These are phyloP conservation scores for Bufo gargarizans DNA, from an alignment of 2,113 vertebrate species.

Conservation along the genomic window DNA sequence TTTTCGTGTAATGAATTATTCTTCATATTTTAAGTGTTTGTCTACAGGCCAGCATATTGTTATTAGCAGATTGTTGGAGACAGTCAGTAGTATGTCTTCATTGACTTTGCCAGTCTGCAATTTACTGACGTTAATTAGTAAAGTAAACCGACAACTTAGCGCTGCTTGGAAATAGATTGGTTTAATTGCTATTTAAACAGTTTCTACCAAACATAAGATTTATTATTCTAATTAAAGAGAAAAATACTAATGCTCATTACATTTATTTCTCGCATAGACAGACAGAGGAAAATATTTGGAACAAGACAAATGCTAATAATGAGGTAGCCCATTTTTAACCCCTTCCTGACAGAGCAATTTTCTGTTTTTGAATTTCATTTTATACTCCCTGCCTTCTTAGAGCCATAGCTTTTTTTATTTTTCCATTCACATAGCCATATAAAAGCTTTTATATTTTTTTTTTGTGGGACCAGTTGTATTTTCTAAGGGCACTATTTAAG, in stretches of 20 bases:
- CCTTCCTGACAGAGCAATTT: no score
- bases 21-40: background rate
- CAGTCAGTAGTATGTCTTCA: conserved; percentile 39
- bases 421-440: no score
- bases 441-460: no score
- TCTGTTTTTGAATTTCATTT: no score
- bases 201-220: conserved; percentile 28
- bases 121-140: conserved; percentile 43
- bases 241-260: conserved; percentile 18
- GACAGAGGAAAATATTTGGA: conserved; percentile 24
- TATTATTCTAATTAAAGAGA: conserved; percentile 8
- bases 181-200: conserved; percentile 15
- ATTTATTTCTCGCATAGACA: background rate
- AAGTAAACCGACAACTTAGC: conserved; percentile 13
- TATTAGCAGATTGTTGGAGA: conserved; percentile 6
- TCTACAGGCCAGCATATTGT: background rate
- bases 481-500: no score
- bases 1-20: background rate
- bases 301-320: background rate
- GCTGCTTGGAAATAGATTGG: conserved; percentile 42
- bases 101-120: conserved; percentile 24
- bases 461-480: no score
- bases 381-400: no score
- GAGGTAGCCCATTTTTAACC: no score
- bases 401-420: no score